Conservation (phyloP, 2,113 vertebrate species). For the Toxotes jaculatrix region DNA sequence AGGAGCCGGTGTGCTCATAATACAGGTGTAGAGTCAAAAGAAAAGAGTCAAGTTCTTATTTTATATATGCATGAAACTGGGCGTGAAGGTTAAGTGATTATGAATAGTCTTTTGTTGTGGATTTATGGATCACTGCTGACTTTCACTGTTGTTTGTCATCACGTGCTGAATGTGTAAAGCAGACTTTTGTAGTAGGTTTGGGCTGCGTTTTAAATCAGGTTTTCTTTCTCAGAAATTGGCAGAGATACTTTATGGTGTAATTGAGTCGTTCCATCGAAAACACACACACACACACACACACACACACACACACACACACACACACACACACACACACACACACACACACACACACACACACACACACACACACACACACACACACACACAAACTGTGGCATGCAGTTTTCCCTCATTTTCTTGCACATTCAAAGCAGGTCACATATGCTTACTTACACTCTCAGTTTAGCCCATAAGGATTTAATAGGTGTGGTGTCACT, state of each 20-base stretch:
- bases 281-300: neutral
- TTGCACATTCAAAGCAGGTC: constrained; percentile 8
- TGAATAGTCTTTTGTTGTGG: constrained; percentile 63
- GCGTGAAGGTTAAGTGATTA: constrained; percentile 77
- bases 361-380: too few species aligned
- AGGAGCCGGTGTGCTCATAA: constrained; percentile 63
- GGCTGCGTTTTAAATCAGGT: constrained; percentile 8
- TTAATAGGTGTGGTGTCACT: constrained; percentile 11
- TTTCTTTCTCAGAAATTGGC: neutral
- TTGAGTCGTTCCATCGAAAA: constrained; percentile 14
- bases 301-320: neutral
- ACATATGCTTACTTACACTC: neutral
- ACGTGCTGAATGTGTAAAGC: constrained; percentile 31
- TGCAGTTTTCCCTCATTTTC: neutral
- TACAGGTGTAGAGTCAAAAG: constrained; percentile 74
- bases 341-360: neutral
- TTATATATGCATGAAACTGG: constrained; percentile 61
- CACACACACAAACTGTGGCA: neutral
- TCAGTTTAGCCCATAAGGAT: neutral
- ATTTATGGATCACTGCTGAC: constrained; percentile 55
- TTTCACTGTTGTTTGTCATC: constrained; percentile 56
- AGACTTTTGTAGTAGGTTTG: constrained; percentile 24
- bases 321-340: neutral
- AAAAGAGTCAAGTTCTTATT: constrained; percentile 57
- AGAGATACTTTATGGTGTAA: constrained; percentile 42